phyloP scores from a whole-genome alignment of 2,797 vertebrate species.

The Rhinophrynus dorsalis region DNA sequence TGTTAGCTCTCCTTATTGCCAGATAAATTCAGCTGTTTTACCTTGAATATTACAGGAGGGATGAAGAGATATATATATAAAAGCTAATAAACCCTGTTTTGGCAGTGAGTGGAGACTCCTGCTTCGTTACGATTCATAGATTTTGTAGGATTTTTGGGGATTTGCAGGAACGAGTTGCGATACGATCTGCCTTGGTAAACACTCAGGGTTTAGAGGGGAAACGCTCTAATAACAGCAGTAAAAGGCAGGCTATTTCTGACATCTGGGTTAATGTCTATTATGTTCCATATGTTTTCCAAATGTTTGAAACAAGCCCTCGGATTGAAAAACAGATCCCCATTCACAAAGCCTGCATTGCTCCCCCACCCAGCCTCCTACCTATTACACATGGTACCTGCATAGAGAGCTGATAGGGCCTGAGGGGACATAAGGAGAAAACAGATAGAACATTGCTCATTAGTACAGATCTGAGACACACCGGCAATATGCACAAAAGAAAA shows the following conservation, averaged over 20 bases:
- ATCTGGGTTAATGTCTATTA: constrained; percentile 76
- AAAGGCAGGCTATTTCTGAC: constrained; percentile 78
- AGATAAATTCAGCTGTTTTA: no score
- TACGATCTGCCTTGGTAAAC: constrained; percentile 72
- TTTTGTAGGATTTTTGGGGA: no score
- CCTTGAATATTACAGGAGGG: no score
- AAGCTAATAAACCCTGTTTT: constrained; percentile 51
- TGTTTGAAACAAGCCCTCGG: constrained; percentile 70
- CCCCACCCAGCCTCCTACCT: constrained; percentile 57
- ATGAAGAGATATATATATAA: no score
- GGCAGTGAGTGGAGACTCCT: constrained; percentile 72
- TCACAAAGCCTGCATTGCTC: constrained; percentile 62
- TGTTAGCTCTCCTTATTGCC: no score
- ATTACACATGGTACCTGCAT: constrained; percentile 65
- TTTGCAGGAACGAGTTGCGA: constrained; percentile 71
- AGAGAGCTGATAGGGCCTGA: constrained; percentile 69
- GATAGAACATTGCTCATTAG: no score
- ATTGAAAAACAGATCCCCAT: constrained; percentile 73
- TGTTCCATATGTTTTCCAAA: constrained; percentile 78
- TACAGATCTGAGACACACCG: no score
- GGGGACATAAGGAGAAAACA: constrained; percentile 55
- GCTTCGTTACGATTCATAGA: no score
- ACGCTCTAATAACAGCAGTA: constrained; percentile 79
- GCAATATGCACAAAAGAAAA: no score
- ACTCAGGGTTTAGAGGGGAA: constrained; percentile 74